These are phyloP conservation scores for Palythoa caribaeorum DNA, from an alignment of 92 coral and sea anemone species.

Conservation along the genomic window DNA sequence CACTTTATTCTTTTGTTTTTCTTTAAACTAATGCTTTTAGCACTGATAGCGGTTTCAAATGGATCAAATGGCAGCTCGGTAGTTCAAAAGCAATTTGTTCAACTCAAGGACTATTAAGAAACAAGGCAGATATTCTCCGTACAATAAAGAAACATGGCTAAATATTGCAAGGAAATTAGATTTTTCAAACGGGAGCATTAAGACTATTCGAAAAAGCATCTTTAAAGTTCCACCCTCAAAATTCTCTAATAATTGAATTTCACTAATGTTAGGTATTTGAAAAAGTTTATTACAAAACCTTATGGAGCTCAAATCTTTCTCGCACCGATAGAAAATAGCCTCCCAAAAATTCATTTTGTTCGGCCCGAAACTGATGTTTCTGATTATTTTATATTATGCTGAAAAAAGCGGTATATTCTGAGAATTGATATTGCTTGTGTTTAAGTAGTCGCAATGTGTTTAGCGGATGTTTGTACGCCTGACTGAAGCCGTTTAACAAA, in stretches of 20 bases:
- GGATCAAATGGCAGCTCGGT: constrained; percentile 12
- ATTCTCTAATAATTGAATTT: constrained; percentile 48
- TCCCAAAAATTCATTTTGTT: neutral
- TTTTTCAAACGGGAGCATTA: neutral
- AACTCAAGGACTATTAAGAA: neutral
- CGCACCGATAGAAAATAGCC: neutral
- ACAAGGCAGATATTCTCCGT: neutral
- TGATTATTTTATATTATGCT: constrained; percentile 6
- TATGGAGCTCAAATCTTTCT: constrained; percentile 28
- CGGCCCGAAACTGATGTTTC: neutral
- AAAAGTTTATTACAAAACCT: constrained; percentile 25
- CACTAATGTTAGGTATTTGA: constrained; percentile 32
- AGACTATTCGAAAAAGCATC: neutral
- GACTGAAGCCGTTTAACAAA: constrained; percentile 36
- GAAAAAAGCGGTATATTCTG: neutral
- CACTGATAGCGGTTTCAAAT: neutral
- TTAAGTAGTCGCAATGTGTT: constrained; percentile 44
- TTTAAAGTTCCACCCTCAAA: constrained; percentile 14
- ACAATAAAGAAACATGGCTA: neutral
- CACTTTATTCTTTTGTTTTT: constrained; percentile 41
- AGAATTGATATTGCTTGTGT: constrained; percentile 37
- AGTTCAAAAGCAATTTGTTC: neutral
- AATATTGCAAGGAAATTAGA: neutral
- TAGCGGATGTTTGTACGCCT: constrained; percentile 47
- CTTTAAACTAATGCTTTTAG: constrained; percentile 41